Conservation (phyloP, 1,140 invertebrate genomes). For the Myzus persicae region DNA sequence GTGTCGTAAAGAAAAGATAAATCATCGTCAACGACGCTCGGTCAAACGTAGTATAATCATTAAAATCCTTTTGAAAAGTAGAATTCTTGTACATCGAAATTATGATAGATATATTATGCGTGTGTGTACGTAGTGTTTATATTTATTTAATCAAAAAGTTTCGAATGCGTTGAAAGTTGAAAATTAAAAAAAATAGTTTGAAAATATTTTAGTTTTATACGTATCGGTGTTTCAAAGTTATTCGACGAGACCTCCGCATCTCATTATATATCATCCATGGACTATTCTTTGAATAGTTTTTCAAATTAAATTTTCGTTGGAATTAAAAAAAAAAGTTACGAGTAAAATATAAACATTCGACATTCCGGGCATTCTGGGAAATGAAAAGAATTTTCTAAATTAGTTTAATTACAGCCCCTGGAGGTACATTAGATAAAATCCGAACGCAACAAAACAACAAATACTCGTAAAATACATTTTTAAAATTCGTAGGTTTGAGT, state of each 20-base stretch:
- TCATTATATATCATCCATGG: not conserved
- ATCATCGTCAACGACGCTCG: not conserved
- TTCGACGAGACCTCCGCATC: not conserved
- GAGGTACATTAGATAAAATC: not conserved
- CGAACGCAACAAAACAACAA: not conserved
- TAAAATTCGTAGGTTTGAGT: not conserved
- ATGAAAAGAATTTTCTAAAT: not conserved
- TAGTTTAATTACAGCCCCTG: not conserved
- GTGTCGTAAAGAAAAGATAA: not conserved
- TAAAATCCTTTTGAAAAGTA: not conserved
- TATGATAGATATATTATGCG: not conserved
- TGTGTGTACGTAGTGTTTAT: not conserved
- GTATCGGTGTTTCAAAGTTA: not conserved
- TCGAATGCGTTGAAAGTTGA: not conserved
- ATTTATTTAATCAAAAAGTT: conserved; percentile 6
- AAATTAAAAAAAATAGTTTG: not conserved
- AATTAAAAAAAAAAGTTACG: not conserved
- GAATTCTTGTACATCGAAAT: not conserved
- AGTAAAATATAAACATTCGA: not conserved
- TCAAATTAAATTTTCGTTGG: not conserved
- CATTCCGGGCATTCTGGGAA: not conserved
- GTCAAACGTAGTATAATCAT: not conserved
- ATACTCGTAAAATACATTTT: not conserved
- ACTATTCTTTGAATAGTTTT: not conserved
- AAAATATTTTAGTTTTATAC: conserved; percentile 8